These are phyloP conservation scores for Tyria jacobaeae DNA, from an alignment of 2,888 invertebrate genomes.

Conservation along the genomic window DNA sequence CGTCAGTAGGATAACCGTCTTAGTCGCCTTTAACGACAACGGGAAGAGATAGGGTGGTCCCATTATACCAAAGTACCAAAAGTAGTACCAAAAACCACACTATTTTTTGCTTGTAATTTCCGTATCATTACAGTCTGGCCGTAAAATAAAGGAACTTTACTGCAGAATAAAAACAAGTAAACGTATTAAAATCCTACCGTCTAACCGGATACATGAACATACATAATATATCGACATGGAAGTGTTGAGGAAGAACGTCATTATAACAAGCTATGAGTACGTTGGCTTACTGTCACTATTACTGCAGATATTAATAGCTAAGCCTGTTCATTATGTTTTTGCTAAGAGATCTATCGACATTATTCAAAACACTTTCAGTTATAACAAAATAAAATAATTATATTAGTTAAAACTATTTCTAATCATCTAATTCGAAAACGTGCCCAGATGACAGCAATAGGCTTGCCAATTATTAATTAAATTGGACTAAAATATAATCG, in stretches of 20 bases:
- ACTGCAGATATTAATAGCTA: neutral
- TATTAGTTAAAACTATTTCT: too few relatives aligned
- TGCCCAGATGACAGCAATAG: too few relatives aligned
- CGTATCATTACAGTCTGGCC: neutral
- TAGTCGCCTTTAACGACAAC: too few relatives aligned
- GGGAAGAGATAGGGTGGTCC: too few relatives aligned
- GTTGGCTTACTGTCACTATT: neutral
- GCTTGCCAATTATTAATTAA: too few relatives aligned
- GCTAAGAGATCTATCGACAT: neutral
- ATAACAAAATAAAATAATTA: neutral
- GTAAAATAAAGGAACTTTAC: neutral
- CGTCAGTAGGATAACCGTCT: too few relatives aligned
- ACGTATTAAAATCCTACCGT: neutral
- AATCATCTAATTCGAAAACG: too few relatives aligned
- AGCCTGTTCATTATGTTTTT: neutral
- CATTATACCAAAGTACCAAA: too few relatives aligned
- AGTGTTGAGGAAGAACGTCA: neutral
- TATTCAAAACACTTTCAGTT: neutral
- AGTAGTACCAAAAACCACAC: too few relatives aligned
- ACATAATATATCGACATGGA: constrained; percentile 1
- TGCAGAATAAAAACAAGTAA: neutral
- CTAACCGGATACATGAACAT: neutral
- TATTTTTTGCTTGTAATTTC: neutral
- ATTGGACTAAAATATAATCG: too few relatives aligned
- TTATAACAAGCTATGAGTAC: neutral